phyloP scores from a whole-genome alignment of 2,113 vertebrate genomes.

The Macroglossus sobrinus region DNA sequence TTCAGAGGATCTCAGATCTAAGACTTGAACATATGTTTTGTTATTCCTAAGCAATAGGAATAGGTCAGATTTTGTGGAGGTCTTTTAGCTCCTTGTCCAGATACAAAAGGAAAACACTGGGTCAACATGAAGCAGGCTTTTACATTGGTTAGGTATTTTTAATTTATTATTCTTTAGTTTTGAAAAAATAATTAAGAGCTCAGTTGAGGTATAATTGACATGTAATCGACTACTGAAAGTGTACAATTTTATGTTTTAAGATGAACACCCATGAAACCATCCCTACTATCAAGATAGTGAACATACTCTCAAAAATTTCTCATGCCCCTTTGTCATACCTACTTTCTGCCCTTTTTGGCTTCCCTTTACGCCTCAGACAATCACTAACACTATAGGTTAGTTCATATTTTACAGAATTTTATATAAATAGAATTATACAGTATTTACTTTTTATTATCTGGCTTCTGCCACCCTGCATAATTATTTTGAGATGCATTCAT shows the following conservation, averaged over 20 bases:
- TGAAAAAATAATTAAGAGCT: background rate
- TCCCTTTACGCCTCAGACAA: background rate
- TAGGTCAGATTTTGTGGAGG: background rate
- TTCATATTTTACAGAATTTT: conserved; percentile 3
- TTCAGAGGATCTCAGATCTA: background rate
- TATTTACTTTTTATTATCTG: background rate
- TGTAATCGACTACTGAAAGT: background rate
- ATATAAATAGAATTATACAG: background rate
- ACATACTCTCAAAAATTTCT: background rate
- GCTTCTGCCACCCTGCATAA: background rate
- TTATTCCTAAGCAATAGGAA: background rate
- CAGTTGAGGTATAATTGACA: background rate
- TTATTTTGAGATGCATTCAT: background rate
- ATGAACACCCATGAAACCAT: background rate
- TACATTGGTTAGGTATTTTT: background rate
- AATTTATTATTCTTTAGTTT: background rate
- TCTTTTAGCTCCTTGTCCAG: background rate
- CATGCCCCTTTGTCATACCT: background rate
- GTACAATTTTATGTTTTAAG: background rate
- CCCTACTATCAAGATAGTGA: background rate
- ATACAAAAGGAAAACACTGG: background rate
- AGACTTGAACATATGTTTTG: background rate
- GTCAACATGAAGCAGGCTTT: background rate
- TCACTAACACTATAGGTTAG: background rate
- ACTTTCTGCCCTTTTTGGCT: background rate